phyloP scores from a whole-genome alignment of 2,888 invertebrate species.

The Sinelater perroti region DNA sequence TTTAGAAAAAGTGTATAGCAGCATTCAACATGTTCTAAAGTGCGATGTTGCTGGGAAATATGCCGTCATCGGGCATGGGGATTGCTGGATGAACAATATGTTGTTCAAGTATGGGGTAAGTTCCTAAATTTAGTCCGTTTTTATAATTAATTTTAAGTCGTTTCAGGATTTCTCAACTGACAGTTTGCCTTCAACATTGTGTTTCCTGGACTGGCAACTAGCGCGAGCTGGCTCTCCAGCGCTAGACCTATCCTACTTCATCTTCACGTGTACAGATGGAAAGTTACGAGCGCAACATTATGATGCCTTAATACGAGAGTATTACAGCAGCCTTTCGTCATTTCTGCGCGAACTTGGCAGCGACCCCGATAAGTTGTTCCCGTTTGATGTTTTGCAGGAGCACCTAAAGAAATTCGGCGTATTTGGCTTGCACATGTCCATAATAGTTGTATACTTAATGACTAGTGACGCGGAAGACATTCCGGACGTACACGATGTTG shows the following conservation, averaged over 20 bases:
- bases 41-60: constrained; percentile 33
- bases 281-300: constrained; percentile 46
- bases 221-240: constrained; percentile 43
- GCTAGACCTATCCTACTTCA: constrained; percentile 50
- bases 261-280: constrained; percentile 49
- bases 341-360: constrained; percentile 44
- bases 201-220: constrained; percentile 45
- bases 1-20: not conserved
- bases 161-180: constrained; percentile 22
- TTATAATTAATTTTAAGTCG: too few relatives aligned
- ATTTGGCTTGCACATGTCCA: constrained; percentile 45
- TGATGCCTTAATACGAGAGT: constrained; percentile 44
- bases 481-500: constrained; percentile 10
- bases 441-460: constrained; percentile 36
- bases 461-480: constrained; percentile 15
- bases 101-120: constrained; percentile 42
- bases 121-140: too few relatives aligned
- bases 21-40: not conserved
- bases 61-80: constrained; percentile 45
- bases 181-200: constrained; percentile 9
- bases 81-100: constrained; percentile 44
- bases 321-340: constrained; percentile 45
- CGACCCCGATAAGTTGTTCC: constrained; percentile 47
- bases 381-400: constrained; percentile 46
- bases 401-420: constrained; percentile 48